Evolutionary conservation across 2,797 vertebrate species (phyloP).

Genomic region (Rhinophrynus dorsalis): DNA sequence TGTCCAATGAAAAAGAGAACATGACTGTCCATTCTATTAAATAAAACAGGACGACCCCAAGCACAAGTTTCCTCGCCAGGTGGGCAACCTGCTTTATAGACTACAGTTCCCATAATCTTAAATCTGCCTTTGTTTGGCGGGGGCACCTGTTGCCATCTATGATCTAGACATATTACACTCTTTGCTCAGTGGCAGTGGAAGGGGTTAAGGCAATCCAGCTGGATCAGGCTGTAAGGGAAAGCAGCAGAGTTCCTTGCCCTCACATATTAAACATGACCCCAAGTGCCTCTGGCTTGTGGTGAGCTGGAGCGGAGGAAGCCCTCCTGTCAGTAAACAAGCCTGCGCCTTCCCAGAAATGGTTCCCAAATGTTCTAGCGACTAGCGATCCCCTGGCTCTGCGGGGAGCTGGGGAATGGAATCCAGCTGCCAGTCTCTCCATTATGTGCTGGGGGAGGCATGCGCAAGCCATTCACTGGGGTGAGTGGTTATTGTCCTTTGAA

Average conservation of each 20-base stretch:
- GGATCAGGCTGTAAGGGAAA: neutral
- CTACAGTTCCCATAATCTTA: too few relatives aligned
- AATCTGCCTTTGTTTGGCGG: too few relatives aligned
- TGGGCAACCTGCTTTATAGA: too few relatives aligned
- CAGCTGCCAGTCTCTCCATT: neutral
- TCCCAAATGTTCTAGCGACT: constrained; percentile 17
- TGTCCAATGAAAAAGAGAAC: too few relatives aligned
- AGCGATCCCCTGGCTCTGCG: neutral
- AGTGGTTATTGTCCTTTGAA: too few relatives aligned
- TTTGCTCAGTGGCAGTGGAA: too few relatives aligned
- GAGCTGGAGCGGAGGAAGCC: constrained; percentile 28
- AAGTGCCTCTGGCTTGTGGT: constrained; percentile 32
- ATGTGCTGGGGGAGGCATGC: neutral
- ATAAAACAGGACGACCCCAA: too few relatives aligned
- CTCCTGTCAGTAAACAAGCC: constrained; percentile 22
- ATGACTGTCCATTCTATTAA: too few relatives aligned
- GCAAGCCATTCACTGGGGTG: neutral
- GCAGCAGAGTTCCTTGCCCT: neutral
- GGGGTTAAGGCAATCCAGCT: constrained; percentile 3
- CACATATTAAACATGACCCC: constrained; percentile 28
- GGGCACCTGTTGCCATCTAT: too few relatives aligned
- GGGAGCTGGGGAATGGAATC: neutral
- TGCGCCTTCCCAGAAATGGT: constrained; percentile 35
- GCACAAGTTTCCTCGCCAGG: too few relatives aligned
- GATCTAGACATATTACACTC: too few relatives aligned